Evolutionary conservation across 92 coral and sea anemone species (phyloP), one percentile per base, ranked within the genome.

Genomic region (Zoanthus sociatus): DNA sequence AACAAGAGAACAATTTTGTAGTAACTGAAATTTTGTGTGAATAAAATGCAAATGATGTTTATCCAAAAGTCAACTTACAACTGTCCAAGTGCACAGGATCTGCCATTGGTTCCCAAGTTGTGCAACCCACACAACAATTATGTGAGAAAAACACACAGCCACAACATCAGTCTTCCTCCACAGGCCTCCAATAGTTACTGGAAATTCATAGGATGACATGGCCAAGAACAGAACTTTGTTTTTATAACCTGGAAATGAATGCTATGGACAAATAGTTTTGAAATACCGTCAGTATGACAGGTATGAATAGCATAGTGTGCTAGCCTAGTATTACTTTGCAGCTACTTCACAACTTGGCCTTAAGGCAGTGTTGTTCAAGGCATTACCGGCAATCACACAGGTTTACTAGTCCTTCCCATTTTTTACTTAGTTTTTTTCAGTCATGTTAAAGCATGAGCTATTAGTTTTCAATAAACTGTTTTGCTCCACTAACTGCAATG

Each of bases 111-210:
- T 84, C 10, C 92, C 92, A 11, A 92, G 82, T 21, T n/a, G 71
- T 21, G 72, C 73, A 76, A 77, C 88, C 98, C 98, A 94, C 73
- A 94, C 51, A 17, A 94, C 90, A 46, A 93, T 79, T 87, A 86
- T 78, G 31, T 91, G 92, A 82, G 98, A 74, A 60, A 93, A 73
- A 76, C 98, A 94, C 13, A 94, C 95, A 48, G 95, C 95, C 30
- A 94, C 76, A 8, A 91, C 91, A 60, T 94, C 98, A 79, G 88
- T 92, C 87, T 90, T 90, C 42, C 74, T 84, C 51, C 67, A 32
- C 20, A 85, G 71, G 18, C 84, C 81, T n/a, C 71, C 71, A 46
- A 55, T 45, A 58, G 17, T 71, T 14, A 77, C 18, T 3, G 84
- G 71, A 50, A 74, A 79, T 87, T 91, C 92, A 76, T 89, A 94